These are phyloP conservation scores for Agrotis clavis DNA, from an alignment of 2,888 invertebrate genomes.

Conservation along the genomic window DNA sequence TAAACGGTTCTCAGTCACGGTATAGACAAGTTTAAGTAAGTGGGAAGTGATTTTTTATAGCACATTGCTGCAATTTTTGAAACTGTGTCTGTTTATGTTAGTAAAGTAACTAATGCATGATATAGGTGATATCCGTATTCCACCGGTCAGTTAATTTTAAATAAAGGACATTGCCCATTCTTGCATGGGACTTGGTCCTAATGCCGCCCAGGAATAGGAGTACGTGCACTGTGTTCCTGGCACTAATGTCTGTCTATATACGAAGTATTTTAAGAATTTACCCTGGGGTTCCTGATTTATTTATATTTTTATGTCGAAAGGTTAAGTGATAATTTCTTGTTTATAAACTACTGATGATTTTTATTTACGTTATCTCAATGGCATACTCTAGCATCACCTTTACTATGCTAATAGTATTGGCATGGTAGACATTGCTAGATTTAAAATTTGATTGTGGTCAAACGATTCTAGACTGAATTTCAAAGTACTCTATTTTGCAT, in stretches of 20 bases:
- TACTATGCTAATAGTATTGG: slow-evolving; percentile 15
- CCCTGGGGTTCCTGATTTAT: too few species aligned
- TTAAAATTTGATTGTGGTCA: slow-evolving; percentile 39
- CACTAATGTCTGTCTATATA: too few species aligned
- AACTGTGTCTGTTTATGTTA: neutral
- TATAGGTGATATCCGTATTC: neutral
- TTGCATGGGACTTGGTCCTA: too few species aligned
- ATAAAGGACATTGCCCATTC: too few species aligned
- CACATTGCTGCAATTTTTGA: neutral
- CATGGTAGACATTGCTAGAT: slow-evolving; percentile 30
- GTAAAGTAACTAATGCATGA: neutral
- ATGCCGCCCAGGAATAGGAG: too few species aligned
- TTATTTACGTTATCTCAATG: neutral
- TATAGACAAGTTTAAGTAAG: slow-evolving; percentile 2
- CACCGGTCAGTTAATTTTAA: neutral
- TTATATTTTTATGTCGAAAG: too few species aligned
- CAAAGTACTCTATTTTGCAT: slow-evolving; percentile 59
- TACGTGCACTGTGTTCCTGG: too few species aligned
- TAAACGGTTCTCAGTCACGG: slow-evolving; percentile 20
- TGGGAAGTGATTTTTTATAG: slow-evolving; percentile 1
- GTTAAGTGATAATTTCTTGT: too few species aligned
- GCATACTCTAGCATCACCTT: neutral
- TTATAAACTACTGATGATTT: too few species aligned
- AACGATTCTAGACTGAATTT: slow-evolving; percentile 54
- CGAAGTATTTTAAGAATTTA: too few species aligned